Conservation (phyloP, 2,888 invertebrate species). For the Callyntrura guangdongensis region DNA sequence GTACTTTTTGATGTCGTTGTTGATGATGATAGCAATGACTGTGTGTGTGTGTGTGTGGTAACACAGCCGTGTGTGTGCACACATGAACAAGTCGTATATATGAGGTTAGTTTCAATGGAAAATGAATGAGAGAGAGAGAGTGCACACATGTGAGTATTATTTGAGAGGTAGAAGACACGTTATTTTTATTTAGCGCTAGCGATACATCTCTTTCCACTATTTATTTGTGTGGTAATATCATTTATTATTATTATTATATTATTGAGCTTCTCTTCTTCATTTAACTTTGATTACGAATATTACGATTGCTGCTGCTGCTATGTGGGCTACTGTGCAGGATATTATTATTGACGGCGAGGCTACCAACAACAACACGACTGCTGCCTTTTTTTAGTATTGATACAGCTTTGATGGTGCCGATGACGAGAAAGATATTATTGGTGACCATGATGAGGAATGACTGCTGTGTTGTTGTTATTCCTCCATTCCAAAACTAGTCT, state of each 20-base stretch:
- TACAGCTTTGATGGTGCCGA: conserved; percentile 45
- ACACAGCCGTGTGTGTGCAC: no score
- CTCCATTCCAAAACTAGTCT: conserved; percentile 26
- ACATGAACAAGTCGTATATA: no score
- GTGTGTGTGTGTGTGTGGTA: no score
- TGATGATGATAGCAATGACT: neutral
- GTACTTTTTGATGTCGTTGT: neutral
- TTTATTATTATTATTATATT: neutral
- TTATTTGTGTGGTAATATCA: neutral
- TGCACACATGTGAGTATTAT: no score
- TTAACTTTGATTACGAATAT: conserved; percentile 32
- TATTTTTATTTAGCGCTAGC: neutral
- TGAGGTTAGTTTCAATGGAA: no score
- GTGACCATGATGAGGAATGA: conserved; percentile 23
- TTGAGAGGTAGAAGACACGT: no score
- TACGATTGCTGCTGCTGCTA: conserved; percentile 7
- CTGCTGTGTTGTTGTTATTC: neutral
- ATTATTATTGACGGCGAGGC: neutral
- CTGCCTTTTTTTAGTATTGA: conserved; percentile 40
- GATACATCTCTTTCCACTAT: conserved; percentile 11
- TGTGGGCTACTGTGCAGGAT: neutral
- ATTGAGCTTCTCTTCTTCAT: conserved; percentile 33
- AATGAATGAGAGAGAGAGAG: no score
- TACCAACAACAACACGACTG: neutral
- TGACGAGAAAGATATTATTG: conserved; percentile 43